Evolutionary conservation across 2,888 invertebrate genomes (phyloP), one percentile per base, ranked within the genome.

Genomic region (Dexiosoma caninum): DNA sequence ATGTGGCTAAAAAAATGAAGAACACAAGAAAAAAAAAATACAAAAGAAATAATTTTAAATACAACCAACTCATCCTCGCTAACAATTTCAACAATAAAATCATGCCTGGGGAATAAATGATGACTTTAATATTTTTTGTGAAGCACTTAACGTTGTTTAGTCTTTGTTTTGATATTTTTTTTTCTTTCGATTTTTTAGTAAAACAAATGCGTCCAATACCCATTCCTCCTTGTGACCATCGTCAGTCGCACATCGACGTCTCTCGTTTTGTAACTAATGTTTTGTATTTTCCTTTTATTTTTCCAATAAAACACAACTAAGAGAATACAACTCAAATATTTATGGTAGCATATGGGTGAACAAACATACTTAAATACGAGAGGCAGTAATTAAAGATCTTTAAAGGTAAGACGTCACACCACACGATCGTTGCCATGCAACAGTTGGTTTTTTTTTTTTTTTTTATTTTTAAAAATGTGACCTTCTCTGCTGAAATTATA

Each of bases 341-440:
- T 77, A 77, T 77, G 70, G 64, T 70, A 70, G 77, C 77, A 77
- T 77, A 77, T 77, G 77, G 77, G 71, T 71, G 57, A 64, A 35
- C 70, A 78, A 78, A 78, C 59, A 78, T 49, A 64, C 62, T 44
- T 55, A 72, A 9, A 57, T 57, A 35, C 44, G 72, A 55, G 53
- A 62, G 19, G 5, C 6, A 6, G n/a, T 1, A 1, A 8, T 1
- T 37, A 16, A 44, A 42, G 30, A 23, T n/a, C 2, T 37, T 40
- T 9, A 14, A 57, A 40, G 27, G n/a, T n/a, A n/a, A n/a, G n/a
- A n/a, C n/a, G n/a, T n/a, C n/a, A n/a, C n/a, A n/a, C n/a, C n/a
- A n/a, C n/a, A n/a, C n/a, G n/a, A n/a, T n/a, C n/a, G n/a, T n/a
- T n/a, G n/a, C n/a, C n/a, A n/a, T n/a, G n/a, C n/a, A n/a, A n/a